Evolutionary conservation across 2,888 invertebrate genomes (phyloP).

Genomic region (Calephelis perditalis): DNA sequence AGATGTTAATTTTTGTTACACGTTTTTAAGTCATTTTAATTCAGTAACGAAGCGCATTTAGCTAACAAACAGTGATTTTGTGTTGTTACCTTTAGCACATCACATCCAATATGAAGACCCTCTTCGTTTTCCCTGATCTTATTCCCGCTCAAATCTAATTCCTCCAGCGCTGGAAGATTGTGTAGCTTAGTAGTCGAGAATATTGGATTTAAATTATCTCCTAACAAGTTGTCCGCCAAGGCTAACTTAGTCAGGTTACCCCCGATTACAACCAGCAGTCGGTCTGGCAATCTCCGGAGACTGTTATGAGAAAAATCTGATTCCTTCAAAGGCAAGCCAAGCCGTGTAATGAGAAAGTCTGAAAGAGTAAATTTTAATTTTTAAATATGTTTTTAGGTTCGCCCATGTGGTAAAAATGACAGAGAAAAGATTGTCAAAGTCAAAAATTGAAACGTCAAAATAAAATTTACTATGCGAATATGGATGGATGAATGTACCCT

Average conservation of each 20-base stretch:
- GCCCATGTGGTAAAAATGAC: no score
- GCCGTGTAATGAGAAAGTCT: constrained; percentile 84
- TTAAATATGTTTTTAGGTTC: no score
- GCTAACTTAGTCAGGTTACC: constrained; percentile 83
- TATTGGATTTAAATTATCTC: constrained; percentile 93
- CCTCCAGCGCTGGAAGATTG: constrained; percentile 76
- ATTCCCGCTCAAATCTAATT: constrained; percentile 85
- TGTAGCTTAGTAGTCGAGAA: constrained; percentile 92
- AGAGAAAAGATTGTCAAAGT: no score
- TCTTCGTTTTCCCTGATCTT: constrained; percentile 90
- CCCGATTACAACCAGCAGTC: constrained; percentile 82
- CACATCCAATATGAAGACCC: constrained; percentile 90
- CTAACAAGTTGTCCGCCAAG: constrained; percentile 89
- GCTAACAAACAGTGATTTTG: no score
- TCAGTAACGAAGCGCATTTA: no score
- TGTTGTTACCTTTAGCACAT: constrained; percentile 29
- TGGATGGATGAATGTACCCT: no score
- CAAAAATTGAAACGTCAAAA: no score
- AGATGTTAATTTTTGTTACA: no score
- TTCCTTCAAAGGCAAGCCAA: constrained; percentile 85
- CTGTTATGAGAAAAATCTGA: constrained; percentile 91
- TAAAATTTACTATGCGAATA: no score
- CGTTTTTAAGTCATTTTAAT: no score
- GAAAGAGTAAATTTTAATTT: constrained; percentile 24
- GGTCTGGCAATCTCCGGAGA: constrained; percentile 87